A percentile compares a stretch with the other conserved stretches of the same genome.
Evolutionary conservation across 2,113 vertebrate genomes (phyloP).

Genomic region (Phasianus colchicus): DNA sequence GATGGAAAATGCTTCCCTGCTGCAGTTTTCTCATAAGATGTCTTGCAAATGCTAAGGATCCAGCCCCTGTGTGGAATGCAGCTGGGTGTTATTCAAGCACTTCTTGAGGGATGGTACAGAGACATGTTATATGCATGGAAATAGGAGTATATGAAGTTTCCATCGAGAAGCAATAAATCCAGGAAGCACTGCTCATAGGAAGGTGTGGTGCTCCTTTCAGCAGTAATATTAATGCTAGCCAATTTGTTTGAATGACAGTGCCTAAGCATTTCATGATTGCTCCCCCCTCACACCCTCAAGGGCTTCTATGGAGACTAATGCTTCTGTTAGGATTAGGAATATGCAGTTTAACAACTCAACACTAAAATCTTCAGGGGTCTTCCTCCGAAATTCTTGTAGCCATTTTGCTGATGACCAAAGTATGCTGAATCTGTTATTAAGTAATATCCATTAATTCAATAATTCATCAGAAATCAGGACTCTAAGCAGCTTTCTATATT

Average conservation of each 20-base stretch:
- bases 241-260: background rate
- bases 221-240: background rate
- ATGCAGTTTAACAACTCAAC: background rate
- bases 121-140: background rate
- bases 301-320: background rate
- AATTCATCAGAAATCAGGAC: constrained; percentile 6
- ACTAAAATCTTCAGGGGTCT: background rate
- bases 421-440: background rate
- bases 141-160: background rate
- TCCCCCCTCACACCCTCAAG: background rate
- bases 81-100: constrained; percentile 23
- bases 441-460: background rate
- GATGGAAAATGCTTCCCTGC: constrained; percentile 32
- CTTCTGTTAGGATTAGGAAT: background rate
- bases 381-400: background rate
- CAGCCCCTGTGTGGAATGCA: background rate
- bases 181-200: background rate
- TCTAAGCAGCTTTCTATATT: background rate
- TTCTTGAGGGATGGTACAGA: constrained; percentile 9
- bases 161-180: constrained; percentile 8
- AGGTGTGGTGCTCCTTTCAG: background rate
- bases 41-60: constrained; percentile 10
- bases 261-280: background rate
- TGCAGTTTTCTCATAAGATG: constrained; percentile 17
- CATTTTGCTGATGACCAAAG: background rate